A percentile compares a stretch with the other conserved stretches of the same genome.
Conservation (phyloP, 1,140 invertebrate species). For the Gonatopus flavifemur region DNA sequence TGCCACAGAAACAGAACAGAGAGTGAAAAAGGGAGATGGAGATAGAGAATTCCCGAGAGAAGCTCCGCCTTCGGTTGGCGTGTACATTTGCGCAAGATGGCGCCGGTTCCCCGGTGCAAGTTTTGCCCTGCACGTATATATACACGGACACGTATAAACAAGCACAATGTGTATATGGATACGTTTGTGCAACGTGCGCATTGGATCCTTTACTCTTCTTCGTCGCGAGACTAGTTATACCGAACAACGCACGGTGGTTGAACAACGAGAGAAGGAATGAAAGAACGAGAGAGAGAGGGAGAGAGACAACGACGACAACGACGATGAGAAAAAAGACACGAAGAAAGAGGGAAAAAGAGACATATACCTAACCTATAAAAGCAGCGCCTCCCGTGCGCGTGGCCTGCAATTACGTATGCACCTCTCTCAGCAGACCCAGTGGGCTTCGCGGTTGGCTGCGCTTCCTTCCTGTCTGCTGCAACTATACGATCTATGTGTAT, state of each 20-base stretch:
- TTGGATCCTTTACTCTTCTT: too few species aligned
- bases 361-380: constrained; percentile 18
- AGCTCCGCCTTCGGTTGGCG: constrained; percentile 55
- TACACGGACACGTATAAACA: too few species aligned
- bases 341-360: constrained; percentile 1
- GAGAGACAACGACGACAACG: background rate
- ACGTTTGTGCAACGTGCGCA: too few species aligned
- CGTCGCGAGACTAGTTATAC: too few species aligned
- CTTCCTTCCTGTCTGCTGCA: constrained; percentile 56
- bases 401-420: constrained; percentile 51
- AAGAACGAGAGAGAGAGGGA: background rate
- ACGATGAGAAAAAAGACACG: background rate
- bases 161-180: too few species aligned
- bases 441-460: constrained; percentile 55
- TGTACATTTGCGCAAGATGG: constrained; percentile 58
- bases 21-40: constrained; percentile 23
- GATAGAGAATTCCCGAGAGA: constrained; percentile 39
- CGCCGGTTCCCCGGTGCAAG: constrained; percentile 31
- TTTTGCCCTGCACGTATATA: constrained; percentile 12
- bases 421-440: constrained; percentile 47
- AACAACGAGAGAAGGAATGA: background rate
- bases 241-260: constrained; percentile 6
- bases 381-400: constrained; percentile 37
- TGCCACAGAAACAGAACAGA: constrained; percentile 24
- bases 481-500: constrained; percentile 39